Conservation (phyloP, 2,113 vertebrate genomes). For the Excalfactoria chinensis region DNA sequence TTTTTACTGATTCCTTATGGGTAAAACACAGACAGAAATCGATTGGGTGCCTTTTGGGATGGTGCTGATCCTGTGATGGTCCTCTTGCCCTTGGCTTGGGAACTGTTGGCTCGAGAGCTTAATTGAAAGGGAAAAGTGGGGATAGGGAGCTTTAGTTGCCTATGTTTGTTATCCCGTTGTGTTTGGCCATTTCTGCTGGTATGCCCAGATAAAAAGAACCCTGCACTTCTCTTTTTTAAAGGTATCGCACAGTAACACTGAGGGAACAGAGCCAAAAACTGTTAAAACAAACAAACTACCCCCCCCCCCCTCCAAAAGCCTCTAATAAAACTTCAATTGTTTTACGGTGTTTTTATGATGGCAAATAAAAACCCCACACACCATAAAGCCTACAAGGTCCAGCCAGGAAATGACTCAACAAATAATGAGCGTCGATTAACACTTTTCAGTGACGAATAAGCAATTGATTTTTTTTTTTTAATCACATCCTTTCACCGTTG, state of each 20-base stretch:
- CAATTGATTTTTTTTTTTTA: not conserved
- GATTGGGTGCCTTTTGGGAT: not conserved
- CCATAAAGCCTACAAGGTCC: not conserved
- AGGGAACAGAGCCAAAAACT: not conserved
- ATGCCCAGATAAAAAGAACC: not conserved
- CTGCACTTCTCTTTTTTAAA: not conserved
- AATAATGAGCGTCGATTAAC: not conserved
- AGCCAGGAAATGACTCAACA: not conserved
- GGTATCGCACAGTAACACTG: rapidly evolving
- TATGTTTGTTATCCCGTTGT: not conserved
- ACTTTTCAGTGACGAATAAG: not conserved
- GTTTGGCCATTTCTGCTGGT: not conserved
- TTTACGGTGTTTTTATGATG: not conserved
- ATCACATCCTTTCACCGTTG: not conserved
- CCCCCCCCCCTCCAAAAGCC: not conserved
- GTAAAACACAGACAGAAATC: not conserved
- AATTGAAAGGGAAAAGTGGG: not conserved
- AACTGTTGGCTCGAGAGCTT: not conserved
- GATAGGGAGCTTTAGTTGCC: not conserved
- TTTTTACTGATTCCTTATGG: not conserved
- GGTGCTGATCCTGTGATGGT: not conserved
- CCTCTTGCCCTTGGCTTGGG: not conserved
- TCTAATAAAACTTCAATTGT: not conserved
- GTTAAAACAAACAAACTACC: not conserved
- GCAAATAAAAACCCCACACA: no score